Conservation (phyloP, 2,888 invertebrate species). For the Steinernema carpocapsae region DNA sequence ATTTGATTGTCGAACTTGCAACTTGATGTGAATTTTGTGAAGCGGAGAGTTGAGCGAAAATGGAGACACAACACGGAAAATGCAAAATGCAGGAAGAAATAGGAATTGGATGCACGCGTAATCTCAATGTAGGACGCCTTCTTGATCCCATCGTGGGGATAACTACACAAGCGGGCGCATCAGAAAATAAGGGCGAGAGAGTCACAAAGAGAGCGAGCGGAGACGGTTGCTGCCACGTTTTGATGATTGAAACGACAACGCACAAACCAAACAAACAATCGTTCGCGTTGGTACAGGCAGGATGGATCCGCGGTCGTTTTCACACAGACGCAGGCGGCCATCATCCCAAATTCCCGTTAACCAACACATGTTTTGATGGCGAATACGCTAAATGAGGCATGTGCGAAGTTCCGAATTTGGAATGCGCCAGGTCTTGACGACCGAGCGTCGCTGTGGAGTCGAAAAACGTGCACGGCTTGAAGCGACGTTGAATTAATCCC, state of each 20-base stretch:
- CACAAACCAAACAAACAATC: conserved; percentile 35
- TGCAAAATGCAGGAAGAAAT: conserved; percentile 10
- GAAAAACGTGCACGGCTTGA: too few species aligned
- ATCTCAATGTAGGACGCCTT: conserved; percentile 28
- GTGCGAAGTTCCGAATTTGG: too few species aligned
- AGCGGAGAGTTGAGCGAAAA: background rate
- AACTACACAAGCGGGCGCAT: conserved; percentile 26
- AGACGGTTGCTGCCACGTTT: conserved; percentile 35
- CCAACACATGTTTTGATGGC: background rate
- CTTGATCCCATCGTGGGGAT: conserved; percentile 34
- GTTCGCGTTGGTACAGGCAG: conserved; percentile 5
- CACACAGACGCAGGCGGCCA: too few species aligned
- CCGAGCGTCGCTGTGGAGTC: too few species aligned
- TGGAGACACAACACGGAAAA: background rate
- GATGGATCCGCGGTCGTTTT: background rate
- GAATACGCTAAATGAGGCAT: background rate
- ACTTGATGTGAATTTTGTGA: background rate
- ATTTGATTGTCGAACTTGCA: background rate
- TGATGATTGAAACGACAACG: conserved; percentile 34
- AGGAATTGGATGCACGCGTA: background rate
- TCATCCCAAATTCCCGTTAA: background rate
- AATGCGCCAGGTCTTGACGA: too few species aligned
- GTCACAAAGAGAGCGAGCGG: conserved; percentile 18
- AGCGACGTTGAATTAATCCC: too few species aligned
- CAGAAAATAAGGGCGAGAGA: conserved; percentile 28